phyloP scores from a whole-genome alignment of 2,113 vertebrate species.

The Gasterosteus nipponicus region DNA sequence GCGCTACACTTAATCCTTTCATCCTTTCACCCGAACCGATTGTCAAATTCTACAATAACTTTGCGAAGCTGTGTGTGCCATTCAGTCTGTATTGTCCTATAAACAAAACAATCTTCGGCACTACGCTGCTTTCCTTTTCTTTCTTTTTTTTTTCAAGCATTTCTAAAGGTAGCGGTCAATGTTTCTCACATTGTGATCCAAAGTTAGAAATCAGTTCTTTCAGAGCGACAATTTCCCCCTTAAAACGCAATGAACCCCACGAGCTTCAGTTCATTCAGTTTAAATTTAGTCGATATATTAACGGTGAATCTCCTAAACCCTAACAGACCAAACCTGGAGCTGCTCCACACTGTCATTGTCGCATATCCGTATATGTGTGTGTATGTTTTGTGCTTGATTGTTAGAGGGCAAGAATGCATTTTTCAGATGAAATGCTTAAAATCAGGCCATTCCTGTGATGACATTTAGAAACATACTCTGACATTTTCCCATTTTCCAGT shows the following conservation, averaged over 20 bases:
- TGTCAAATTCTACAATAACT: neutral
- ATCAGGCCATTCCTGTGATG: neutral
- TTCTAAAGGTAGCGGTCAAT: conserved; percentile 18
- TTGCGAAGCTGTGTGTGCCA: conserved; percentile 1
- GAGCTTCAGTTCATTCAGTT: neutral
- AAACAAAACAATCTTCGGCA: conserved; percentile 39
- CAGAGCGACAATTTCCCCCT: neutral
- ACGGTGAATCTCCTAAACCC: neutral
- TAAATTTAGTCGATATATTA: conserved; percentile 13
- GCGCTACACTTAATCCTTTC: too few relatives aligned
- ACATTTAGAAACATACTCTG: neutral
- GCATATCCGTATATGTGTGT: neutral
- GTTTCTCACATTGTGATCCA: conserved; percentile 13
- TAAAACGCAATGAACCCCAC: neutral
- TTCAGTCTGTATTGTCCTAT: conserved; percentile 22
- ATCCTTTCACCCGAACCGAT: too few relatives aligned
- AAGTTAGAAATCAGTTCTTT: conserved; percentile 31
- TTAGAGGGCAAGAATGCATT: neutral
- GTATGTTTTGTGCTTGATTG: neutral
- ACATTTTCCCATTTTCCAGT: neutral
- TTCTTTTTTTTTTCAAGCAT: neutral
- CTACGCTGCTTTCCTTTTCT: neutral
- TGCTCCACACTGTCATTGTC: conserved; percentile 12
- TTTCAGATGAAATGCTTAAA: neutral
- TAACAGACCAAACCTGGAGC: conserved; percentile 26